phyloP scores from a whole-genome alignment of 2,113 vertebrate species.

The Alces alces region DNA sequence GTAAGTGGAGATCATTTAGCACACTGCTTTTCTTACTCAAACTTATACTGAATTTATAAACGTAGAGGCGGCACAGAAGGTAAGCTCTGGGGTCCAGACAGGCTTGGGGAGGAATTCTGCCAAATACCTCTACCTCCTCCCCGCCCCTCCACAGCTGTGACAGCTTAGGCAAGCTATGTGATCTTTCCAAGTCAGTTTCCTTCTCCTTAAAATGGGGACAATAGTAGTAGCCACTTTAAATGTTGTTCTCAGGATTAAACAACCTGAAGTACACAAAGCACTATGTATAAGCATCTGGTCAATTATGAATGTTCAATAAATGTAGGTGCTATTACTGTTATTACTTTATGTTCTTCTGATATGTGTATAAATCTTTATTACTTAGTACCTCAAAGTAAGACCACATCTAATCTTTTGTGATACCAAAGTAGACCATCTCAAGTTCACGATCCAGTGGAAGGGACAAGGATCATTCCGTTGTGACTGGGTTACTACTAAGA shows the following conservation, averaged over 20 bases:
- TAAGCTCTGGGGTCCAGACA: background rate
- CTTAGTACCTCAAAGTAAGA: background rate
- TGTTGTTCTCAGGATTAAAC: background rate
- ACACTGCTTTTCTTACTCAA: background rate
- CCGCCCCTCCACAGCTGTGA: background rate
- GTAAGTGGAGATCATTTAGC: background rate
- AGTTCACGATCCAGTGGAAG: background rate
- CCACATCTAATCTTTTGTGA: background rate
- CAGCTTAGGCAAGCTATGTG: background rate
- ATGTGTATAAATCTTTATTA: background rate
- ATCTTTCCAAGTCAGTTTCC: background rate
- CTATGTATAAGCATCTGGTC: background rate
- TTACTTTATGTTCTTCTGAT: background rate
- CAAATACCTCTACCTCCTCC: rapidly evolving
- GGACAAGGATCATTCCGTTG: background rate
- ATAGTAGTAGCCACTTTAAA: background rate
- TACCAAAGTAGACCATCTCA: background rate
- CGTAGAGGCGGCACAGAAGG: background rate
- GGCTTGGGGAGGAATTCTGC: background rate
- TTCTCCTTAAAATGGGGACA: background rate
- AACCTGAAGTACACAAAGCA: background rate
- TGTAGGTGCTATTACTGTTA: background rate
- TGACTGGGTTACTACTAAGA: background rate
- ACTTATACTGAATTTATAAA: background rate
- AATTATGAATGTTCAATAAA: background rate